Conservation (phyloP, 1,140 invertebrate genomes). For the Drosophila sucinea region DNA sequence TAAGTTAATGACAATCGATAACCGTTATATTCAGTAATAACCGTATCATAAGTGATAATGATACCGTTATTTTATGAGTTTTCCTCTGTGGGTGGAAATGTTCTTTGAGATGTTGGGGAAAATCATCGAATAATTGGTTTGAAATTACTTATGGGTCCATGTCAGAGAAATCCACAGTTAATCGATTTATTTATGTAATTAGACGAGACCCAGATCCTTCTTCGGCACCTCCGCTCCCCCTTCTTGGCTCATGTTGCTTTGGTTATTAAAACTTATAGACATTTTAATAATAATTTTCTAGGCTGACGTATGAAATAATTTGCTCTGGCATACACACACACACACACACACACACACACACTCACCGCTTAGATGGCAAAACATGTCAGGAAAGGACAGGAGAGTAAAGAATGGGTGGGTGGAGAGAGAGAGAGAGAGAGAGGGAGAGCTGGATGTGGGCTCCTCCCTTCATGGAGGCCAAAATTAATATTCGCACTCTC, state of each 20-base stretch:
- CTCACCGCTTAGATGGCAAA: slow-evolving; percentile 5
- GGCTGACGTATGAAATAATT: slow-evolving; percentile 76
- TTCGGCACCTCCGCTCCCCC: not conserved
- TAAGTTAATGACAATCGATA: not conserved
- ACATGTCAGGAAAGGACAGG: slow-evolving; percentile 1
- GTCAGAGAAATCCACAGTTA: slow-evolving; percentile 41
- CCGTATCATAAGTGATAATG: slow-evolving; percentile 11
- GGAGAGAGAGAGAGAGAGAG: not conserved
- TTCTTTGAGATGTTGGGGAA: slow-evolving; percentile 23
- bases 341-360: slow-evolving; percentile 21
- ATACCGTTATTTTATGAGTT: not conserved
- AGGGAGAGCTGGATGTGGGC: not conserved
- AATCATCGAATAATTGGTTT: slow-evolving; percentile 62
- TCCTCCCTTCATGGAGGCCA: slow-evolving; percentile 15
- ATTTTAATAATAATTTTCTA: slow-evolving; percentile 74
- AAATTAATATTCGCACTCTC: slow-evolving; percentile 76
- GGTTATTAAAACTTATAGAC: slow-evolving; percentile 68
- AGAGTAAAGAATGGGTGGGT: not conserved
- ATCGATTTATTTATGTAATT: slow-evolving; percentile 75
- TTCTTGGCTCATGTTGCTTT: slow-evolving; percentile 9
- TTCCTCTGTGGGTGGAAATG: not conserved
- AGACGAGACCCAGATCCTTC: slow-evolving; percentile 34
- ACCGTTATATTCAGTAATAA: not conserved
- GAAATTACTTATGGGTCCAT: slow-evolving; percentile 51
- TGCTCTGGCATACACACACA: slow-evolving; percentile 53